Evolutionary conservation across 2,888 invertebrate species (phyloP).

Genomic region (Nephrotoma guestfalica): DNA sequence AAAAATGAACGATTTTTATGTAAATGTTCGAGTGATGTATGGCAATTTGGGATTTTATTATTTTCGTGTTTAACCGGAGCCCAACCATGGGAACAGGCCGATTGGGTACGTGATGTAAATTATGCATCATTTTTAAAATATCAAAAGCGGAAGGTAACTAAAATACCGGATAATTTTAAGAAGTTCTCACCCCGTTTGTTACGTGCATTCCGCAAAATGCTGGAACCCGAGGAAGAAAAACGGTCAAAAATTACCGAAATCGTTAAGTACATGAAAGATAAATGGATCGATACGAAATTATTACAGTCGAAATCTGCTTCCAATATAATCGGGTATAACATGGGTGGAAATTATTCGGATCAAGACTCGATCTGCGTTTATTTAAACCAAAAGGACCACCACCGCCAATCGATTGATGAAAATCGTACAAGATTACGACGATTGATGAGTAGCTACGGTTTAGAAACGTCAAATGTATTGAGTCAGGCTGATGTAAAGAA

Average conservation of each 20-base stretch:
- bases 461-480: slow-evolving; percentile 40
- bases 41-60: slow-evolving; percentile 55
- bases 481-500: slow-evolving; percentile 45
- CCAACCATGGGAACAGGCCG: slow-evolving; percentile 55
- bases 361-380: slow-evolving; percentile 38
- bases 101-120: slow-evolving; percentile 55
- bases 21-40: slow-evolving; percentile 51
- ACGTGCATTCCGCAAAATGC: slow-evolving; percentile 51
- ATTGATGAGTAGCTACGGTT: slow-evolving; percentile 42
- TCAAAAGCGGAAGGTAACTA: slow-evolving; percentile 45
- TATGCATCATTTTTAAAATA: slow-evolving; percentile 52
- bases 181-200: slow-evolving; percentile 52
- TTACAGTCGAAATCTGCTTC: slow-evolving; percentile 38
- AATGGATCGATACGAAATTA: slow-evolving; percentile 40
- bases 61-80: slow-evolving; percentile 44
- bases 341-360: slow-evolving; percentile 22
- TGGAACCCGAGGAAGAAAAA: slow-evolving; percentile 52
- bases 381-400: slow-evolving; percentile 35
- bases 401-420: slow-evolving; percentile 35
- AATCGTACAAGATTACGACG: slow-evolving; percentile 38
- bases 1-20: slow-evolving; percentile 50
- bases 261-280: slow-evolving; percentile 43
- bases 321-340: slow-evolving; percentile 21
- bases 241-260: slow-evolving; percentile 45
- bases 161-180: slow-evolving; percentile 41